Conservation (phyloP, 2,888 invertebrate genomes). For the Endomychus coccineus region DNA sequence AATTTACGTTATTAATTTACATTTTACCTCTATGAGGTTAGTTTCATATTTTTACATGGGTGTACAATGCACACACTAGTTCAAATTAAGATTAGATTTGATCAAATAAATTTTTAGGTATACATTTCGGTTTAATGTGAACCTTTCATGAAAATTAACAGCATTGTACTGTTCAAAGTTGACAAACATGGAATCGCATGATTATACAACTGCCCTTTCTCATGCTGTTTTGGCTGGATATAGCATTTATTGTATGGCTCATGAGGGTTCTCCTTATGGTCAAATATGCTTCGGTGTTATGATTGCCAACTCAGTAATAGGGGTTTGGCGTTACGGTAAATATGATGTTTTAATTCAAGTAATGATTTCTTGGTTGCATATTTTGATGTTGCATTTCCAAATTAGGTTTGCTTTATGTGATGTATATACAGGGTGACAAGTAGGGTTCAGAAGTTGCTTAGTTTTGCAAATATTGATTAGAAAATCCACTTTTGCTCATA, state of each 20-base stretch:
- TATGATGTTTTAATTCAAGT: slow-evolving; percentile 1
- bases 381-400: no score
- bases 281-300: slow-evolving; percentile 32
- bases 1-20: no score
- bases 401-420: no score
- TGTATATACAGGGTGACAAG: no score
- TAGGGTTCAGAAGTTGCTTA: no score
- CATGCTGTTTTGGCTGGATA: slow-evolving; percentile 33
- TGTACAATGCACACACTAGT: no score
- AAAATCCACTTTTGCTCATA: not conserved
- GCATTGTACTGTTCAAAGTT: not conserved
- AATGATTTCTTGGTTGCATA: not conserved
- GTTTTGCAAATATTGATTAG: not conserved
- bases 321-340: slow-evolving; percentile 38
- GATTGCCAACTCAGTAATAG: slow-evolving; percentile 33
- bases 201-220: slow-evolving; percentile 34
- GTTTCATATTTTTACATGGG: no score
- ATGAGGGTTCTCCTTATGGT: slow-evolving; percentile 19
- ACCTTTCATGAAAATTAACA: no score
- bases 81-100: no score
- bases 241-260: slow-evolving; percentile 29
- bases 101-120: no score
- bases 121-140: no score
- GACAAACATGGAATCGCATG: slow-evolving; percentile 19
- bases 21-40: no score